phyloP scores from a whole-genome alignment of 2,797 vertebrate species.

The Sebastes variabilis region DNA sequence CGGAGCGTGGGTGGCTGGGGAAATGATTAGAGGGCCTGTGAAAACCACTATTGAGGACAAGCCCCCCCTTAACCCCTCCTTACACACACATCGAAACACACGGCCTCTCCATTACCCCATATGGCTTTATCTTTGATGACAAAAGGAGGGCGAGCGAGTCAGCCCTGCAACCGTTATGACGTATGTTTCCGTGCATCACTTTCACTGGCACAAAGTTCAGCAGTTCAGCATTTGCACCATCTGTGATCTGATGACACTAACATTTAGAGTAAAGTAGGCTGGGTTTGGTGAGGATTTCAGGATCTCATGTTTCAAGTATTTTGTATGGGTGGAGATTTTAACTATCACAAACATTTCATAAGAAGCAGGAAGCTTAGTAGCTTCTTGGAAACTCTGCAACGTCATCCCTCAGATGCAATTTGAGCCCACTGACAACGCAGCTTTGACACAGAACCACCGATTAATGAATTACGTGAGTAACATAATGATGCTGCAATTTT shows the following conservation, averaged over 20 bases:
- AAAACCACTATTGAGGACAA: slow-evolving; percentile 38
- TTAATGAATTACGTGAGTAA: slow-evolving; percentile 13
- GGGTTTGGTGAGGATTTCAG: background rate
- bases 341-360: slow-evolving; percentile 10
- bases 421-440: background rate
- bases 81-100: background rate
- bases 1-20: slow-evolving; percentile 56
- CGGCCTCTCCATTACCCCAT: slow-evolving; percentile 37
- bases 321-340: background rate
- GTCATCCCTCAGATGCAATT: slow-evolving; percentile 2
- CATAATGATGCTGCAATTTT: background rate
- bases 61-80: background rate
- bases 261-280: background rate
- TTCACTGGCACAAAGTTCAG: slow-evolving; percentile 30
- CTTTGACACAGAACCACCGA: background rate
- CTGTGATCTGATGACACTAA: background rate
- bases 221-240: slow-evolving; percentile 19
- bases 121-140: slow-evolving; percentile 43
- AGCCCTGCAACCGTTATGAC: slow-evolving; percentile 38
- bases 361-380: slow-evolving; percentile 46
- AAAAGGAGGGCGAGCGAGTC: slow-evolving; percentile 32
- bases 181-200: slow-evolving; percentile 24
- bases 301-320: background rate
- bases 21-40: slow-evolving; percentile 50
- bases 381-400: slow-evolving; percentile 56